These are phyloP conservation scores for Abramis brama DNA, from an alignment of 2,113 vertebrate species.

Conservation along the genomic window DNA sequence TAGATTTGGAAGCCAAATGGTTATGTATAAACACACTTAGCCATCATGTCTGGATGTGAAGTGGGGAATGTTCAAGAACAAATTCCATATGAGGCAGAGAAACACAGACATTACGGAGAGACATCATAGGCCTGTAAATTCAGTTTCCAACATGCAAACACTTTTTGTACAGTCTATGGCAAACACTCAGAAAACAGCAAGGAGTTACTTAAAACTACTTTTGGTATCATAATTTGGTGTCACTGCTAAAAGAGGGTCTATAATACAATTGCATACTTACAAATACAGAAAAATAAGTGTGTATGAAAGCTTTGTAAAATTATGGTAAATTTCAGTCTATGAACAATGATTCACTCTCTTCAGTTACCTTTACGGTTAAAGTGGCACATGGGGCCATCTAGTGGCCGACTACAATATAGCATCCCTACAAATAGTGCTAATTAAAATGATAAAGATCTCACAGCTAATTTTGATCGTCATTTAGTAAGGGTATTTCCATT, in stretches of 20 bases:
- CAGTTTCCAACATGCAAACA: conserved; percentile 10
- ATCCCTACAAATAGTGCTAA: background rate
- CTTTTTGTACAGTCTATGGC: background rate
- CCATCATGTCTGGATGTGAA: conserved; percentile 23
- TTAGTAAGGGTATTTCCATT: background rate
- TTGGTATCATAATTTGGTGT: background rate
- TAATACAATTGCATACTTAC: background rate
- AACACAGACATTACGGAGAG: background rate
- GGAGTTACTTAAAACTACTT: background rate
- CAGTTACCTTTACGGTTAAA: background rate
- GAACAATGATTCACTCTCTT: background rate
- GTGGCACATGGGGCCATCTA: conserved; percentile 21
- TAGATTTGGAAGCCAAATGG: conserved; percentile 43
- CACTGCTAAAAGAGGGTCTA: background rate
- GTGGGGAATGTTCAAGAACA: conserved; percentile 15
- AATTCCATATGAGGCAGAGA: conserved; percentile 41
- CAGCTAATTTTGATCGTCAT: background rate
- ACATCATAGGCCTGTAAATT: background rate
- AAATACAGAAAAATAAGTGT: background rate
- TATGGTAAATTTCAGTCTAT: background rate
- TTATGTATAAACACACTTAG: conserved; percentile 38
- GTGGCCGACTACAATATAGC: background rate
- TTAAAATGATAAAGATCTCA: background rate
- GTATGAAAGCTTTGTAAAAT: background rate
- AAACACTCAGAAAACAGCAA: background rate